These are phyloP conservation scores for Piscicola geometra DNA, from an alignment of 2,888 invertebrate species.

Conservation along the genomic window DNA sequence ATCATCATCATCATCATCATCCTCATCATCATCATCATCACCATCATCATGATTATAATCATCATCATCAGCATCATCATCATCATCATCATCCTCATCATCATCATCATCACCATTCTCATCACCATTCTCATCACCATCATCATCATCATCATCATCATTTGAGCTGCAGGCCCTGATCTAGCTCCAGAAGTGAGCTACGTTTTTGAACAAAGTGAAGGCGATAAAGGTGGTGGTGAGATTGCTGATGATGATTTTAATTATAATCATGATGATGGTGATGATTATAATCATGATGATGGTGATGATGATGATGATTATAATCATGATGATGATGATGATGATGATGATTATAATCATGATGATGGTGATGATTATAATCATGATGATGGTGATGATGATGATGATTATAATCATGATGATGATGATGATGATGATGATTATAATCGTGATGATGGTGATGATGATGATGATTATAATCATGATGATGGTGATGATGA, in stretches of 20 bases:
- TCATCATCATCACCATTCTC: slow-evolving; percentile 28
- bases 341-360: neutral
- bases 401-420: slow-evolving; percentile 10
- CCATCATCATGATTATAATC: neutral
- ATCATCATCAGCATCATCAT: slow-evolving; percentile 18
- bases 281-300: neutral
- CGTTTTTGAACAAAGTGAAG: too few relatives aligned
- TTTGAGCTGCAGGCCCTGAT: too few relatives aligned
- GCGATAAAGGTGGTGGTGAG: neutral
- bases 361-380: neutral
- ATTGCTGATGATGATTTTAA: neutral
- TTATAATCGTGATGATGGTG: neutral
- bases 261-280: neutral
- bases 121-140: slow-evolving; percentile 21
- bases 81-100: slow-evolving; percentile 16
- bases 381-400: neutral
- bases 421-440: slow-evolving; percentile 13
- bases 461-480: neutral
- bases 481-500: slow-evolving; percentile 18
- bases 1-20: slow-evolving; percentile 13
- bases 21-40: slow-evolving; percentile 16
- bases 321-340: neutral
- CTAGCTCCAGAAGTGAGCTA: too few relatives aligned
- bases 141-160: slow-evolving; percentile 21
- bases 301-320: neutral